Conservation (phyloP, 2,888 invertebrate genomes). For the Meghimatium bilineatum region DNA sequence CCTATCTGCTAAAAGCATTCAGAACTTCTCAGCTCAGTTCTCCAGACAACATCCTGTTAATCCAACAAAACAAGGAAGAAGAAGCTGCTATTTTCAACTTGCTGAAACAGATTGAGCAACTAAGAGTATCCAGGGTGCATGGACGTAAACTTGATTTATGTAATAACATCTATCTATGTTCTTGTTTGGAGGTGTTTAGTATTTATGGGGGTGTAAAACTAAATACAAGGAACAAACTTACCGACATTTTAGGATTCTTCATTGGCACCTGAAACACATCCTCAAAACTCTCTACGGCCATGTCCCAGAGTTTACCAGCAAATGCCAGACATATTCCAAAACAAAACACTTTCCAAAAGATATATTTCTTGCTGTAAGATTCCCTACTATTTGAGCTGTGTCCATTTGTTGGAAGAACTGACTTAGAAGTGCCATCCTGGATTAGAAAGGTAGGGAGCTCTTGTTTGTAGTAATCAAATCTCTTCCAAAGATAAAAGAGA, state of each 20-base stretch:
- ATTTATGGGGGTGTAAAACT: too few relatives aligned
- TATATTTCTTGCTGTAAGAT: conserved; percentile 59
- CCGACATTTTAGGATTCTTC: conserved; percentile 53
- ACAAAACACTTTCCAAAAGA: conserved; percentile 66
- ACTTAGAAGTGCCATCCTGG: conserved; percentile 38
- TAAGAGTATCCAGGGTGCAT: too few relatives aligned
- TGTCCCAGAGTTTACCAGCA: conserved; percentile 68
- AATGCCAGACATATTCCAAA: conserved; percentile 62
- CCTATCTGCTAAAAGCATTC: too few relatives aligned
- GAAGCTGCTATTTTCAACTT: too few relatives aligned
- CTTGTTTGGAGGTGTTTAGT: too few relatives aligned
- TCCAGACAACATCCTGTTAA: too few relatives aligned
- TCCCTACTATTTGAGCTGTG: conserved; percentile 26
- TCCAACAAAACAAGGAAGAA: too few relatives aligned
- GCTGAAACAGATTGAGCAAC: too few relatives aligned
- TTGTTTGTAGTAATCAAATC: conserved; percentile 47
- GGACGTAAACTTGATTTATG: too few relatives aligned
- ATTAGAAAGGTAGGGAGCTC: conserved; percentile 46
- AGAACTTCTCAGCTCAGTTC: too few relatives aligned
- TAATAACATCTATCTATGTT: too few relatives aligned
- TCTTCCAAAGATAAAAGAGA: conserved; percentile 48
- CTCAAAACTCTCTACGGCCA: conserved; percentile 59
- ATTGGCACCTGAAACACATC: conserved; percentile 60
- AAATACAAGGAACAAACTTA: conserved; percentile 28
- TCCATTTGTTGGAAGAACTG: conserved; percentile 47